phyloP scores from a whole-genome alignment of 2,888 invertebrate species.

The Furcula furcula region DNA sequence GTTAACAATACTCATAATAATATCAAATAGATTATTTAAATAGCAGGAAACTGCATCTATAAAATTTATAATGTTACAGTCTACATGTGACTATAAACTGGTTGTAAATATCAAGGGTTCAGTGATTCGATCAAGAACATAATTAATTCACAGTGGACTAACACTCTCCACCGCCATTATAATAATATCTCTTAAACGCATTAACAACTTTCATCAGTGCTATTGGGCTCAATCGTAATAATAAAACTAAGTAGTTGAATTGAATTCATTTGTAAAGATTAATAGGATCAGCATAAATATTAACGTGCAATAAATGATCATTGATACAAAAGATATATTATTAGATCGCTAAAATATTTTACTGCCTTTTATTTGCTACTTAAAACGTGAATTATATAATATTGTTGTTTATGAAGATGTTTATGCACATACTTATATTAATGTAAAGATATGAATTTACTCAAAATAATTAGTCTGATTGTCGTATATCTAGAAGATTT shows the following conservation, averaged over 20 bases:
- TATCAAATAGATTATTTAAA: slow-evolving; percentile 33
- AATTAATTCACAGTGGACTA: slow-evolving; percentile 24
- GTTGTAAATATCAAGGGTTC: slow-evolving; percentile 33
- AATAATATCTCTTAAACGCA: slow-evolving; percentile 28
- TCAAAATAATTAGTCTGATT: too few relatives aligned
- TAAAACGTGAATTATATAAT: too few relatives aligned
- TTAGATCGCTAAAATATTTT: too few relatives aligned
- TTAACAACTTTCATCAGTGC: slow-evolving; percentile 40
- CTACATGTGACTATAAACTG: slow-evolving; percentile 36
- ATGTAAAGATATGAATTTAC: too few relatives aligned
- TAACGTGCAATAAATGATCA: slow-evolving; percentile 5
- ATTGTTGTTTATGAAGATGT: too few relatives aligned
- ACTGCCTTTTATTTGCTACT: too few relatives aligned
- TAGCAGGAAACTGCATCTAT: slow-evolving; percentile 40
- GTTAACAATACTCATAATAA: slow-evolving; percentile 23
- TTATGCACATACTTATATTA: too few relatives aligned
- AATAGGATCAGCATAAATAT: slow-evolving; percentile 21
- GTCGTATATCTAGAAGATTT: too few relatives aligned
- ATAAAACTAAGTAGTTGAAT: slow-evolving; percentile 38
- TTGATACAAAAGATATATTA: too few relatives aligned
- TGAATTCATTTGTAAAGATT: slow-evolving; percentile 31
- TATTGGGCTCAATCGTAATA: slow-evolving; percentile 38
- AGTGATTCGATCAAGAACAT: slow-evolving; percentile 27
- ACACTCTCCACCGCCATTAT: slow-evolving; percentile 26
- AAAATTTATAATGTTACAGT: slow-evolving; percentile 39